Conservation (phyloP, 2,797 vertebrate species). For the Sarcoramphus papa region DNA sequence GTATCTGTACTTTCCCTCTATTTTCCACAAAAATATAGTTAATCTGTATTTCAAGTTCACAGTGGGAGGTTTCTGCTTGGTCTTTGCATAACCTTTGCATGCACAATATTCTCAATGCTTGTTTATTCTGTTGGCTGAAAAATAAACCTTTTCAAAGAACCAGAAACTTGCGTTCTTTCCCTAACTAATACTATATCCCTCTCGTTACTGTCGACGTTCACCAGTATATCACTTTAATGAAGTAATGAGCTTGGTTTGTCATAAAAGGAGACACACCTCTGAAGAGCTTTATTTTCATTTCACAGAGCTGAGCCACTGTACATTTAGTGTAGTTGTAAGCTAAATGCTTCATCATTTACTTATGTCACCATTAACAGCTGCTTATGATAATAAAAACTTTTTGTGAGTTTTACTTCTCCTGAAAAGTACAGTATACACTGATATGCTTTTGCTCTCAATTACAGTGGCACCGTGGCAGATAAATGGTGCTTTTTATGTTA, state of each 20-base stretch:
- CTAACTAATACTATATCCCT: too few relatives aligned
- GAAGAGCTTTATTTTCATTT: background rate
- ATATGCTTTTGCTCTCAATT: background rate
- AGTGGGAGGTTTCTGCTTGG: background rate
- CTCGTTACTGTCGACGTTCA: background rate
- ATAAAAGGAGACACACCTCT: background rate
- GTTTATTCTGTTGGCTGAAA: background rate
- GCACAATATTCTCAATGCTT: background rate
- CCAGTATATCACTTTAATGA: background rate
- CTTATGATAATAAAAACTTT: background rate
- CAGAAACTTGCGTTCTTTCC: background rate
- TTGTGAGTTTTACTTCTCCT: background rate
- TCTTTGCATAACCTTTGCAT: background rate
- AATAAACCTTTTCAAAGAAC: background rate
- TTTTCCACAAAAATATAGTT: background rate
- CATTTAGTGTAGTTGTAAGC: background rate
- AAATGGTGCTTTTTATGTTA: background rate
- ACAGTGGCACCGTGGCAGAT: background rate
- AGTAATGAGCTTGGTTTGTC: background rate
- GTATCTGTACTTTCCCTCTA: background rate
- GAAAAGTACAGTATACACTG: background rate
- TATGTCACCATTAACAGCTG: background rate
- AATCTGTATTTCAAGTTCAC: background rate
- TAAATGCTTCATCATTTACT: background rate
- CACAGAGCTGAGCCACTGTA: background rate